Conservation (phyloP, 2,797 vertebrate species). For the Paratrypauchen microcephalus region DNA sequence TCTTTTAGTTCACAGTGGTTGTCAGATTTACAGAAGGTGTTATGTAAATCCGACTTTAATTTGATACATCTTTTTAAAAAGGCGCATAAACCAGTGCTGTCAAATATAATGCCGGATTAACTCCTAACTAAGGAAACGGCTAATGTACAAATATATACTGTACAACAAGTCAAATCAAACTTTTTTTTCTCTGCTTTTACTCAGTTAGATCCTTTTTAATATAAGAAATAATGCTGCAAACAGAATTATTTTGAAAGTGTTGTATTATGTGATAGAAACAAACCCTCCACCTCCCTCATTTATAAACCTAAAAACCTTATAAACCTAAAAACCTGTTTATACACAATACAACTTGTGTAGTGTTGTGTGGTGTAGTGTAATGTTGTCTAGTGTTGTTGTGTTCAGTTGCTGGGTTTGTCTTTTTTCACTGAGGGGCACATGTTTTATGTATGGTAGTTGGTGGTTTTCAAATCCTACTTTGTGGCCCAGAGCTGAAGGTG, state of each 20-base stretch:
- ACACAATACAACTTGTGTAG: neutral
- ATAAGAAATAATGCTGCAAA: neutral
- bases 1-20: neutral
- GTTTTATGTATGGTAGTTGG: conserved; percentile 2
- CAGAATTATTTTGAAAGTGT: neutral
- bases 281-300: neutral
- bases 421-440: neutral
- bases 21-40: neutral
- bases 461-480: conserved; percentile 14
- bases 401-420: neutral
- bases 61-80: too few relatives aligned
- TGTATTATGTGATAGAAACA: neutral
- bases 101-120: too few relatives aligned
- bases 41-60: too few relatives aligned
- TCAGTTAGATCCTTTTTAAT: neutral
- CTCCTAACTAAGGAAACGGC: too few relatives aligned
- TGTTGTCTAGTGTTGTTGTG: neutral
- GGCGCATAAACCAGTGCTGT: too few relatives aligned
- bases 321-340: neutral
- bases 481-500: conserved; percentile 23
- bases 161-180: too few relatives aligned
- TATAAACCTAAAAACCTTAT: neutral
- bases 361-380: neutral
- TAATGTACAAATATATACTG: too few relatives aligned
- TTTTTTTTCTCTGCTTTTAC: too few relatives aligned